A percentile compares a stretch with the other conserved stretches of the same genome.
Conservation (phyloP, 1,140 invertebrate genomes). For the Drosophila sp. region DNA sequence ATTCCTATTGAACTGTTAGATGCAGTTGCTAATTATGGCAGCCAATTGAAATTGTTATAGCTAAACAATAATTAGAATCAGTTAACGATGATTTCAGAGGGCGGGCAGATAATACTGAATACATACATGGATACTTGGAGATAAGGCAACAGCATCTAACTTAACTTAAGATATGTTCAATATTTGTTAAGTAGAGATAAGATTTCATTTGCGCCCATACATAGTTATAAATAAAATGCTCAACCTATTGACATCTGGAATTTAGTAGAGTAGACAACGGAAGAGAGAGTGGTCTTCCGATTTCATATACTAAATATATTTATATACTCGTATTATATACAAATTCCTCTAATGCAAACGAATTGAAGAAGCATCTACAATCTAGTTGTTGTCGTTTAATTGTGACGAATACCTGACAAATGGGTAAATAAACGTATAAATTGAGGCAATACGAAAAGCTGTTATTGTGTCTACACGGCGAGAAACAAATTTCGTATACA, state of each 20-base stretch:
- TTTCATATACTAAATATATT: no score
- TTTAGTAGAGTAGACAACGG: not conserved
- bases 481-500: not conserved
- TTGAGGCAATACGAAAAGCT: slow-evolving; percentile 45
- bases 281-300: not conserved
- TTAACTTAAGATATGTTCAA: slow-evolving; percentile 2
- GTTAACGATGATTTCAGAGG: not conserved
- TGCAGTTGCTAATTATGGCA: slow-evolving; percentile 1
- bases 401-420: slow-evolving; percentile 19
- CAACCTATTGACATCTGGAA: not conserved
- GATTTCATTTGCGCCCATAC: not conserved
- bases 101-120: not conserved
- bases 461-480: slow-evolving; percentile 26
- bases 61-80: not conserved
- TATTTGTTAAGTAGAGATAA: not conserved
- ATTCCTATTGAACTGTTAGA: not conserved
- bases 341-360: not conserved
- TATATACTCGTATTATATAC: no score
- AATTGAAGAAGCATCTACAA: not conserved
- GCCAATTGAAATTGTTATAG: not conserved
- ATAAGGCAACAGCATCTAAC: not conserved
- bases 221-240: slow-evolving; percentile 3
- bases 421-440: slow-evolving; percentile 53
- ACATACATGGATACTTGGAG: not conserved
- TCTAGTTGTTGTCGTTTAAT: not conserved